Conservation (phyloP, 1,140 invertebrate genomes). For the Zaprionus africanus region DNA sequence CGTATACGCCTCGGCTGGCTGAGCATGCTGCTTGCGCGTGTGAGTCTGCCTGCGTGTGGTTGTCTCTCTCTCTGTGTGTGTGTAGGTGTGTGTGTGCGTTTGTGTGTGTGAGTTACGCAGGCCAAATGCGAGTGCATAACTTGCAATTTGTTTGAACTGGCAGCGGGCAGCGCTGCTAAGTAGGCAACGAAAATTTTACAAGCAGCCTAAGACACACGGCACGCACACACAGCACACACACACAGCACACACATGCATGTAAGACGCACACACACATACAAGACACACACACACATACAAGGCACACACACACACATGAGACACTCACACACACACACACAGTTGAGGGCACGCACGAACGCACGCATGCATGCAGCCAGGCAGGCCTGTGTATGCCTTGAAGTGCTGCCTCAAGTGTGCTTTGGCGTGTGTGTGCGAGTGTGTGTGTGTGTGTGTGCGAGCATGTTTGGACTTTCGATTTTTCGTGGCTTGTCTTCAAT, state of each 20-base stretch:
- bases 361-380: constrained; percentile 1
- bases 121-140: constrained; percentile 46
- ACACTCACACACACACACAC: not conserved
- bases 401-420: constrained; percentile 39
- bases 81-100: constrained; percentile 8
- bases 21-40: not conserved
- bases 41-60: constrained; percentile 15
- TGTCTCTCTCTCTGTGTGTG: constrained; percentile 2
- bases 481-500: constrained; percentile 48
- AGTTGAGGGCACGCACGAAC: not conserved
- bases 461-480: constrained; percentile 54
- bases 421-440: constrained; percentile 17
- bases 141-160: constrained; percentile 46
- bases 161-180: constrained; percentile 44
- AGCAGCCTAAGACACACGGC: not conserved
- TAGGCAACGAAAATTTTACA: constrained; percentile 40
- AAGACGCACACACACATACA: constrained; percentile 4
- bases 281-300: not conserved
- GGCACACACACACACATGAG: not conserved
- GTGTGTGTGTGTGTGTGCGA: constrained; percentile 15
- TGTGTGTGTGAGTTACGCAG: constrained; percentile 30
- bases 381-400: constrained; percentile 23
- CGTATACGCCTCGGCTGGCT: constrained; percentile 63
- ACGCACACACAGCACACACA: not conserved
- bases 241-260: not conserved